These are phyloP conservation scores for Melangyna quadrimaculata DNA, from an alignment of 2,888 invertebrate genomes.

Conservation along the genomic window DNA sequence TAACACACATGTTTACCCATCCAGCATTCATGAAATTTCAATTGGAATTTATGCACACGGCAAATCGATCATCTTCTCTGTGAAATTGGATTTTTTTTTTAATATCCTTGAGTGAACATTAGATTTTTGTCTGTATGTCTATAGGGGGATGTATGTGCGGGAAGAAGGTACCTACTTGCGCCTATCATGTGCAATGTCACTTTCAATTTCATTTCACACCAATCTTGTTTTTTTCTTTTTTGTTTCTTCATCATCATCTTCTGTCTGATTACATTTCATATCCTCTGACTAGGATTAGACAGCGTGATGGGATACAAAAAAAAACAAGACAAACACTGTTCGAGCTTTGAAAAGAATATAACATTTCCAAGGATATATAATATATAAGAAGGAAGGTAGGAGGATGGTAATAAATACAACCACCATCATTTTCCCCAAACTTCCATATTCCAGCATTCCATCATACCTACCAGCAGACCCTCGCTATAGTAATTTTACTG, in stretches of 20 bases:
- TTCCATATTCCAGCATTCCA: background rate
- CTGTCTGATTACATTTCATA: constrained; percentile 67
- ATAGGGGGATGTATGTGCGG: background rate
- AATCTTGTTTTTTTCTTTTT: background rate
- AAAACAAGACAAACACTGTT: constrained; percentile 32
- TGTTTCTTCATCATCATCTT: constrained; percentile 39
- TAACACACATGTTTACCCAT: constrained; percentile 54
- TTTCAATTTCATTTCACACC: constrained; percentile 52
- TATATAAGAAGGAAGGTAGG: constrained; percentile 5
- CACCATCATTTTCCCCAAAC: constrained; percentile 10
- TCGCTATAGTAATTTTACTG: constrained; percentile 50
- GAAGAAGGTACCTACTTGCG: background rate
- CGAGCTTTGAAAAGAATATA: constrained; percentile 8
- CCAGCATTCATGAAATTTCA: constrained; percentile 59
- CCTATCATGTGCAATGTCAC: constrained; percentile 60
- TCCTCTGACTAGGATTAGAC: constrained; percentile 50
- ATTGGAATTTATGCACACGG: constrained; percentile 60
- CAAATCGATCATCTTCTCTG: constrained; percentile 57
- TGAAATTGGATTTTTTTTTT: constrained; percentile 51
- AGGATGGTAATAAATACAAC: constrained; percentile 54
- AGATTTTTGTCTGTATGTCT: background rate
- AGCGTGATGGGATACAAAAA: constrained; percentile 7
- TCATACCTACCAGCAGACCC: background rate
- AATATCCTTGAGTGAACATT: constrained; percentile 40
- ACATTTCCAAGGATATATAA: constrained; percentile 19